Base-by-base conservation (phyloP, 1,140 invertebrate genomes). In the Brachionus asplanchnoidis region DNA sequence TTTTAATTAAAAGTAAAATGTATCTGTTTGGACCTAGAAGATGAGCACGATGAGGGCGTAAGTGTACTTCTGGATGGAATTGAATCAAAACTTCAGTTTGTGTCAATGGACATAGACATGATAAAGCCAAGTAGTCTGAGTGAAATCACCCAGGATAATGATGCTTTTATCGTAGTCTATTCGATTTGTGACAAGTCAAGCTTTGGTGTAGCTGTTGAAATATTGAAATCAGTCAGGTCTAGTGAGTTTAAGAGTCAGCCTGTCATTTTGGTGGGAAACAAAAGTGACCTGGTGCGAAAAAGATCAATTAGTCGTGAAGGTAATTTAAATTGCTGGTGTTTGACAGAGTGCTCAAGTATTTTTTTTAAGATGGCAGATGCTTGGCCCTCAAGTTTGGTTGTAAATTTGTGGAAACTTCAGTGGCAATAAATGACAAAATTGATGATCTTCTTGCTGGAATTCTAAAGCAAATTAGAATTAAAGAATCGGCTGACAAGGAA, bases 351-450 rank as follows among this genome's bases (percentile, higher is more conserved):
- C 32, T 36, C 32, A 36, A 36, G 32, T 7, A 36, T 36, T 36
- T 36, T 23, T 26, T 68, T 46, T 14, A 20, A 77, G 84, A 73
- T 77, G 84, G 44, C 5, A n/a, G 84, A 20, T 53, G 8, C 14
- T 9, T 73, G 40, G 66, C 84, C 2, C 23, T 60, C 23, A 44
- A 28, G 40, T 75, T 40, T 44, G 60, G 60, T 14, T 46, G 46
- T n/a, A 85, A 85, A 80, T 78, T 85, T 68, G 75, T 85, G 5
- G 84, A 85, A 26, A 85, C 75, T 17, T 85, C 84, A 66, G 84
- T 73, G 12, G 84, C 84, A 12, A 66, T 85, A 50, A 78, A 85
- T 79, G 75, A 79, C 50, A 78, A 56, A 40, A 46, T 85, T 23
- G 84, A 85, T 56, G 84, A 85, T 78, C 46, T 85, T 36, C 40